Evolutionary conservation across 2,797 vertebrate species (phyloP).

Genomic region (Peromyscus nudipes): DNA sequence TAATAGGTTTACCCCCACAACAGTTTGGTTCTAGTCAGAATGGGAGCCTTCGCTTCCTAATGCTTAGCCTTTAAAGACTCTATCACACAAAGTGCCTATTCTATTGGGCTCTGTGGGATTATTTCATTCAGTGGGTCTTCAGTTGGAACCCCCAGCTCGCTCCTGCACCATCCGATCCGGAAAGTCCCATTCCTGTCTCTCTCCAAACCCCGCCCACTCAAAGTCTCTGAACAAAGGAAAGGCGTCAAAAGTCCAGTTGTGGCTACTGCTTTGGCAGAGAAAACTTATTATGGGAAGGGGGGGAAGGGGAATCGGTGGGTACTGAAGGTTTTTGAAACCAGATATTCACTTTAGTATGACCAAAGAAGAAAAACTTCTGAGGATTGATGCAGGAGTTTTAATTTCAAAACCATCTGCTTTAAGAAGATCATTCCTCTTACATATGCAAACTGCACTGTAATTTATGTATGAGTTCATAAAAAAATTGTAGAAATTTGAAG

Average conservation of each 20-base stretch:
- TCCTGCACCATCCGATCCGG: background rate
- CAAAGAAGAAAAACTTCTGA: conserved; percentile 14
- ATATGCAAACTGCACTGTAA: conserved; percentile 49
- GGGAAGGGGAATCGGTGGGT: background rate
- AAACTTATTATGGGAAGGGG: background rate
- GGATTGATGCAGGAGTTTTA: background rate
- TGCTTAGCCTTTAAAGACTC: background rate
- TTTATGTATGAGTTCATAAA: conserved; percentile 53
- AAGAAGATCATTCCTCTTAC: conserved; percentile 49
- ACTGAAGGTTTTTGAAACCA: conserved; percentile 16
- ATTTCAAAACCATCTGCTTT: conserved; percentile 35
- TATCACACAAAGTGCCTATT: background rate
- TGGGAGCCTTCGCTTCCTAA: background rate
- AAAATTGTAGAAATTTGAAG: conserved; percentile 43
- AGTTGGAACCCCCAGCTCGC: background rate
- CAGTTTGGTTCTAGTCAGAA: background rate
- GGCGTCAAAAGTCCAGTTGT: background rate
- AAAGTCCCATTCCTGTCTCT: background rate
- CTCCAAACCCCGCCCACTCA: background rate
- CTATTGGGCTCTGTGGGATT: background rate
- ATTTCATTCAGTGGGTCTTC: background rate
- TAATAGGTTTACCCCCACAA: background rate
- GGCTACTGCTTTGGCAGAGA: background rate
- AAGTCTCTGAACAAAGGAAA: background rate
- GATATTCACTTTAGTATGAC: background rate